Base-by-base conservation (phyloP, 2,888 invertebrate species). In the Gerris lacustris region DNA sequence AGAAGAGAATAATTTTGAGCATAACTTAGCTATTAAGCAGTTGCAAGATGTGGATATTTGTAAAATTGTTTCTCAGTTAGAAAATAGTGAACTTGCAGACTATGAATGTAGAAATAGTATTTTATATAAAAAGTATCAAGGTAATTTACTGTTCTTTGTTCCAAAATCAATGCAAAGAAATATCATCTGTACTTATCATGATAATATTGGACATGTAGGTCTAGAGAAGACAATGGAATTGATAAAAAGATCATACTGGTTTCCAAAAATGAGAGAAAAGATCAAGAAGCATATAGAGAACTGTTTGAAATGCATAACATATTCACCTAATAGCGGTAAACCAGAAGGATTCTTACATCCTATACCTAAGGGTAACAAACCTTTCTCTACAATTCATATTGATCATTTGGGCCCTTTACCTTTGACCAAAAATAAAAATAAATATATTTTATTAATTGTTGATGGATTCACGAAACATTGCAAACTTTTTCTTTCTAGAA, bases 281-380 rank as follows among this genome's bases (percentile, higher is more conserved):
- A 45, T n/a, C 11, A 68, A 68, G 31, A 44, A 45, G 17, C 45
- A 68, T 45, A 47, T 68, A 45, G n/a, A 18, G n/a, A 68, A 68
- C n/a, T 68, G 68, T 45, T 45, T 68, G 15, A 68, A 68, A 31
- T 68, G 68, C 45, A 68, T 68, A 17, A 68, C 45, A 18, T 47
- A 47, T 68, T 44, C 31, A 6, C 67, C 67, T 7, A 67, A 31
- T 44, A 31, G 31, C 7, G 68, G 68, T 17, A 44, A 45, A 18
- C 18, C n/a, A 6, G 68, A 68, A n/a, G 68, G 68, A 11, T 44
- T 17, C 6, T 9, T 68, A 11, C 68, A 68, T 45, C 1, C 17
- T n/a, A 68, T 68, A 18, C 68, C 68, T 11, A 68, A 68, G 31
- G 68, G 68, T 45, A 47, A 68, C 15, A 68, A 17, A 47, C 68